phyloP scores from a whole-genome alignment of 2,888 invertebrate species.

The Phymatocera aterrima region DNA sequence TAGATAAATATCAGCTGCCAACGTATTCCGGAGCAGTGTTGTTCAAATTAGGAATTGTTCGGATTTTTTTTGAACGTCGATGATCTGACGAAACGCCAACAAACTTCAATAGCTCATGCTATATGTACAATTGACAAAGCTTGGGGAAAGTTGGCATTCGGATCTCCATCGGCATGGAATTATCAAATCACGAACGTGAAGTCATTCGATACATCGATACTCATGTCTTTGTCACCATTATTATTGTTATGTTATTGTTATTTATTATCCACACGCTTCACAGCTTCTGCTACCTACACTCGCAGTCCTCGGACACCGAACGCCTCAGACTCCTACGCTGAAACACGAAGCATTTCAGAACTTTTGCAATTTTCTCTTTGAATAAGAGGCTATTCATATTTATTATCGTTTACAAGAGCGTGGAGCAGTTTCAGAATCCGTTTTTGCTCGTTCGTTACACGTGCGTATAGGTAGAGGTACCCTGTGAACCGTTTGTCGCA shows the following conservation, averaged over 20 bases:
- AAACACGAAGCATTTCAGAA: slow-evolving; percentile 24
- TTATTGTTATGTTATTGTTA: background rate
- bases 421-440: slow-evolving; percentile 25
- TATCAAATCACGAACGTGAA: slow-evolving; percentile 18
- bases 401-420: slow-evolving; percentile 29
- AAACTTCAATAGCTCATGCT: slow-evolving; percentile 1
- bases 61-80: background rate
- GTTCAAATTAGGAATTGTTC: background rate
- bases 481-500: slow-evolving; percentile 7
- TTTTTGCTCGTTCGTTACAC: slow-evolving; percentile 32
- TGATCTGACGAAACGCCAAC: slow-evolving; percentile 11
- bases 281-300: slow-evolving; percentile 26
- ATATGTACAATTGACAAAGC: background rate
- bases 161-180: background rate
- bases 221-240: background rate
- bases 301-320: background rate
- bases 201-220: background rate
- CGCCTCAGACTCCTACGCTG: slow-evolving; percentile 26
- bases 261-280: slow-evolving; percentile 14
- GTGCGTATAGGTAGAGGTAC: too few species aligned
- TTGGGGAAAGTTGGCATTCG: slow-evolving; percentile 18
- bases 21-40: background rate
- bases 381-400: slow-evolving; percentile 16
- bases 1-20: slow-evolving; percentile 2
- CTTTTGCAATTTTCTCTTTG: slow-evolving; percentile 32